phyloP scores from a whole-genome alignment of 1,140 invertebrate species.

The Pogonomyrmex californicus region DNA sequence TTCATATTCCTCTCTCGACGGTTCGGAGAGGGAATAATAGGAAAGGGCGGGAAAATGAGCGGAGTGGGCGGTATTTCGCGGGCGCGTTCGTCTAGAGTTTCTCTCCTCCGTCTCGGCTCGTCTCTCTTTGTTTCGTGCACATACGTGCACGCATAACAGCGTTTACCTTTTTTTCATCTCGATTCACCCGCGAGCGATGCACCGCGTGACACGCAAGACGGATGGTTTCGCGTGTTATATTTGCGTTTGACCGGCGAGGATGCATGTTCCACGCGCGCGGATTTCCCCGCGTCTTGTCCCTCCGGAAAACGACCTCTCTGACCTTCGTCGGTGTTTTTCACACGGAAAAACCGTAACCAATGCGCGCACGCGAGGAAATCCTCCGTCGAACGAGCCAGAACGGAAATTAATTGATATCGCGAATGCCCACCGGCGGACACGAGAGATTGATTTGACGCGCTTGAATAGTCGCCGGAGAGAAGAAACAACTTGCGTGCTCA shows the following conservation, averaged over 20 bases:
- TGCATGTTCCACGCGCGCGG: background rate
- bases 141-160: background rate
- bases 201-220: slow-evolving; percentile 58
- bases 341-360: slow-evolving; percentile 23
- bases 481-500: slow-evolving; percentile 37
- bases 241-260: slow-evolving; percentile 28
- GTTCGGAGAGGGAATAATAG: slow-evolving; percentile 52
- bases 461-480: slow-evolving; percentile 53
- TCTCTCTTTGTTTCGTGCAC: slow-evolving; percentile 24
- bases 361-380: slow-evolving; percentile 40
- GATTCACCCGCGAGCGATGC: slow-evolving; percentile 39
- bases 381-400: slow-evolving; percentile 25
- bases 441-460: slow-evolving; percentile 59
- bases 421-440: slow-evolving; percentile 44
- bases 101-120: background rate
- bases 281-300: slow-evolving; percentile 36
- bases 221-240: slow-evolving; percentile 41
- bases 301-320: slow-evolving; percentile 34
- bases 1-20: slow-evolving; percentile 47
- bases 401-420: slow-evolving; percentile 59
- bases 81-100: slow-evolving; percentile 37
- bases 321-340: slow-evolving; percentile 46
- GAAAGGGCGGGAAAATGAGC: slow-evolving; percentile 57
- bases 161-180: slow-evolving; percentile 45
- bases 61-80: slow-evolving; percentile 59